phyloP scores from a whole-genome alignment of 2,888 invertebrate genomes.

The Carterocephalus palaemon region DNA sequence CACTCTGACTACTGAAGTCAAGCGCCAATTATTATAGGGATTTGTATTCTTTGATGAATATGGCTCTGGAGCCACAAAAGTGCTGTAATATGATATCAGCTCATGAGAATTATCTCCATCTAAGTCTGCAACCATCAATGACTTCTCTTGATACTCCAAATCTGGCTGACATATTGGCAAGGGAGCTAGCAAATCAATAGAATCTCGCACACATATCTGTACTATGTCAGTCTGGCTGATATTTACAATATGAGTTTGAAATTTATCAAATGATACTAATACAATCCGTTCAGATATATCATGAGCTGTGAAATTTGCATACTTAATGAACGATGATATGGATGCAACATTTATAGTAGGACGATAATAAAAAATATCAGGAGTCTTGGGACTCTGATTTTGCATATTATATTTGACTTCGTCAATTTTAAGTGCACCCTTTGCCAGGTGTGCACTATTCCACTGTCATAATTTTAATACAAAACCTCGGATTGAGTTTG shows the following conservation, averaged over 20 bases:
- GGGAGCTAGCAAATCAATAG: slow-evolving; percentile 49
- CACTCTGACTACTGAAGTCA: slow-evolving; percentile 83
- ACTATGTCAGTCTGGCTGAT: slow-evolving; percentile 87
- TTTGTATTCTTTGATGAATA: slow-evolving; percentile 56
- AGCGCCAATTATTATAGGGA: slow-evolving; percentile 76
- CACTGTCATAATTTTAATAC: slow-evolving; percentile 91
- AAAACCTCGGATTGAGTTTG: slow-evolving; percentile 83
- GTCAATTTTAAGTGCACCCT: slow-evolving; percentile 70
- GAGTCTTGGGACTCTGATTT: slow-evolving; percentile 67
- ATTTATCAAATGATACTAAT: slow-evolving; percentile 87
- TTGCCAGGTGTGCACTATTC: slow-evolving; percentile 77
- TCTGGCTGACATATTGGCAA: slow-evolving; percentile 84
- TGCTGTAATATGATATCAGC: slow-evolving; percentile 86
- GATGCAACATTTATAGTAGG: slow-evolving; percentile 61
- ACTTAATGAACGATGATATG: slow-evolving; percentile 67
- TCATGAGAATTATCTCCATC: slow-evolving; percentile 88
- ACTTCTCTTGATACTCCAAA: slow-evolving; percentile 84
- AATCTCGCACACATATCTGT: slow-evolving; percentile 81
- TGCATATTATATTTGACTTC: slow-evolving; percentile 66
- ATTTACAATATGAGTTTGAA: slow-evolving; percentile 84
- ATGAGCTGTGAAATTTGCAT: slow-evolving; percentile 72
- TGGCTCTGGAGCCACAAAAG: slow-evolving; percentile 73
- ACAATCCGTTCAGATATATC: slow-evolving; percentile 85
- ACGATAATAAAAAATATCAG: slow-evolving; percentile 62
- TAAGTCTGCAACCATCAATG: slow-evolving; percentile 85